These are phyloP conservation scores for Cephus pygmeus DNA, from an alignment of 2,888 invertebrate species.

Conservation along the genomic window DNA sequence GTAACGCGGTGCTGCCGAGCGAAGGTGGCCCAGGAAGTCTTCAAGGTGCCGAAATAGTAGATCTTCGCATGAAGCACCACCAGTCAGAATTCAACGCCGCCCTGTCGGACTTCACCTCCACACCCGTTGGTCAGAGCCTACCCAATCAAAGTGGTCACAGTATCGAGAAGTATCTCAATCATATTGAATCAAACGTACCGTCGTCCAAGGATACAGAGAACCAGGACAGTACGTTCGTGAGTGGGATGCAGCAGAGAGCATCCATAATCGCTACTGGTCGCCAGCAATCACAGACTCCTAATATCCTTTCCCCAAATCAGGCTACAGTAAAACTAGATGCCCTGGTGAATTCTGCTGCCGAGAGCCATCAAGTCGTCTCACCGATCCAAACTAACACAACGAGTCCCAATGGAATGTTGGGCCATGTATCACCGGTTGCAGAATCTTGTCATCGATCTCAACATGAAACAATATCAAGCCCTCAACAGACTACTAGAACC, in stretches of 20 bases:
- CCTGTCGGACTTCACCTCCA: conserved; percentile 63
- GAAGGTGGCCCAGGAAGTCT: conserved; percentile 42
- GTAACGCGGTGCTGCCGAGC: conserved; percentile 46
- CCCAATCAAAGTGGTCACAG: conserved; percentile 72
- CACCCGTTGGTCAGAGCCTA: conserved; percentile 65
- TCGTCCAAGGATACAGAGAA: conserved; percentile 45
- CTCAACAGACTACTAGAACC: conserved; percentile 66
- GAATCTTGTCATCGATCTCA: conserved; percentile 65
- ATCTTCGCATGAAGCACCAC: conserved; percentile 75
- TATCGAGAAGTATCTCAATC: conserved; percentile 71
- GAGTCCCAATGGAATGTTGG: conserved; percentile 63
- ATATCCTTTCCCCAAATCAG: conserved; percentile 58
- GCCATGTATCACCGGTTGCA: conserved; percentile 63
- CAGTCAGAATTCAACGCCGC: conserved; percentile 70
- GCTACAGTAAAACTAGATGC: conserved; percentile 70
- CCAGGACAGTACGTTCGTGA: conserved; percentile 32
- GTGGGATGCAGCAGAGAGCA: conserved; percentile 53
- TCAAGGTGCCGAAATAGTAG: conserved; percentile 69
- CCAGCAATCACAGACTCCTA: conserved; percentile 34
- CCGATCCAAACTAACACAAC: conserved; percentile 56
- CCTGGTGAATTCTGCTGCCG: conserved; percentile 71
- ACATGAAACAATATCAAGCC: conserved; percentile 51
- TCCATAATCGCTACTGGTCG: conserved; percentile 54
- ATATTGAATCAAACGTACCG: conserved; percentile 62
- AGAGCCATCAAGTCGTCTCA: conserved; percentile 67